These are phyloP conservation scores for Coregonus sp. DNA, from an alignment of 2,797 vertebrate species.

Conservation along the genomic window DNA sequence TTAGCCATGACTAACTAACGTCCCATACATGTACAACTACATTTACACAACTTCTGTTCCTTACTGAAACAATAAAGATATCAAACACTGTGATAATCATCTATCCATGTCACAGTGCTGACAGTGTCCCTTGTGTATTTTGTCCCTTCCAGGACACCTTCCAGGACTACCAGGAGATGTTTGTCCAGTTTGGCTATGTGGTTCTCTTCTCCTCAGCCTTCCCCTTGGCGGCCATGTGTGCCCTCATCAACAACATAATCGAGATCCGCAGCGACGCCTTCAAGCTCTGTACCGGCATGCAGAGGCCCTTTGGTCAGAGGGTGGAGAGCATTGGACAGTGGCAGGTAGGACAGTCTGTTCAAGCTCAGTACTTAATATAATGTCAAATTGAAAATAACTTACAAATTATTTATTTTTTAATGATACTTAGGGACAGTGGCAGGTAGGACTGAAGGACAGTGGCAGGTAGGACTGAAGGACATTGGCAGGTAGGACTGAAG, in stretches of 20 bases:
- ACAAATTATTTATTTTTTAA: too few species aligned
- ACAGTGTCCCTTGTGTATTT: not conserved
- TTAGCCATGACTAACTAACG: not conserved
- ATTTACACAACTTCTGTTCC: too few species aligned
- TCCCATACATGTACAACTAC: not conserved
- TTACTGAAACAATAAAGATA: not conserved
- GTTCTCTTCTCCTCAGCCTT: slow-evolving; percentile 97
- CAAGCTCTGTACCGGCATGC: slow-evolving; percentile 94
- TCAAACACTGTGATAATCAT: not conserved
- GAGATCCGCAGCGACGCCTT: slow-evolving; percentile 98
- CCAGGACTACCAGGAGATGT: slow-evolving; percentile 98
- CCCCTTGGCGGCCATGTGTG: slow-evolving; percentile 92
- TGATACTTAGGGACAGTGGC: too few species aligned
- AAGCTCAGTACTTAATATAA: too few species aligned
- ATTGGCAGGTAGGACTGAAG: too few species aligned
- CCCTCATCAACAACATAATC: slow-evolving; percentile 95
- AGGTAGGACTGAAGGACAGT: too few species aligned
- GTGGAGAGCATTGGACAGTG: slow-evolving; percentile 95
- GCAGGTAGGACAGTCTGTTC: slow-evolving; percentile 75
- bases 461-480: too few species aligned
- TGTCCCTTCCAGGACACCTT: slow-evolving; percentile 86
- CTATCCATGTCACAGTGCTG: not conserved
- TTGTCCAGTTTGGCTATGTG: slow-evolving; percentile 97
- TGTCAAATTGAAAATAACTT: too few species aligned
- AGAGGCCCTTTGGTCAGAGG: slow-evolving; percentile 89